phyloP scores from a whole-genome alignment of 2,888 invertebrate genomes.

The Drosophila birchii region DNA sequence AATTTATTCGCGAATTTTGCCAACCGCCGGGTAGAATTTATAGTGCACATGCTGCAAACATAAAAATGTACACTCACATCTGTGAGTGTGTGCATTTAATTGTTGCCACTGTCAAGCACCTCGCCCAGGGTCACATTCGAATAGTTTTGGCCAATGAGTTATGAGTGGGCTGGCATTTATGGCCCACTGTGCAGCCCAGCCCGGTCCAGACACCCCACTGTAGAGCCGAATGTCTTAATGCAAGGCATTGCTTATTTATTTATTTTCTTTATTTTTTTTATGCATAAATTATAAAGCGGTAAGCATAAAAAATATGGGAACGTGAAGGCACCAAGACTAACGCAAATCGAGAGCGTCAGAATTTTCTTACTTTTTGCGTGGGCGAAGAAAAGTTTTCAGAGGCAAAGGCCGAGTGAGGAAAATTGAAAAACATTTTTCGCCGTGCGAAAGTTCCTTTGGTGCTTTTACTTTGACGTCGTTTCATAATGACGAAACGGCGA shows the following conservation, averaged over 20 bases:
- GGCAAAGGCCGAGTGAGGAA: neutral
- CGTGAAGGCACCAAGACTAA: constrained; percentile 42
- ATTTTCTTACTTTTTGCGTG: constrained; percentile 52
- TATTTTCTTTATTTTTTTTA: constrained; percentile 38
- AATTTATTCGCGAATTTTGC: constrained; percentile 57
- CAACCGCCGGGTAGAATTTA: constrained; percentile 45
- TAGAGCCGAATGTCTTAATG: constrained; percentile 46
- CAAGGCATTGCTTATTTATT: constrained; percentile 34
- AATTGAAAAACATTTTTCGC: constrained; percentile 74
- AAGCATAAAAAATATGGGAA: constrained; percentile 48
- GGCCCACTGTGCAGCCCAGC: constrained; percentile 51
- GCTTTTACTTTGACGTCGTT: constrained; percentile 69
- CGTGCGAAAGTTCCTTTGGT: constrained; percentile 60
- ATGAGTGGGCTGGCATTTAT: constrained; percentile 64
- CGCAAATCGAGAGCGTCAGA: constrained; percentile 72
- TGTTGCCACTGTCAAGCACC: constrained; percentile 69
- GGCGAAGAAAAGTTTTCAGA: constrained; percentile 55
- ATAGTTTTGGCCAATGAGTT: constrained; percentile 65
- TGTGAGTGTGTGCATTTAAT: constrained; percentile 42
- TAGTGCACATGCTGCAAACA: constrained; percentile 63
- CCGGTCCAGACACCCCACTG: constrained; percentile 27
- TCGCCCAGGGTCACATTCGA: constrained; percentile 66
- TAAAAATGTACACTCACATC: constrained; percentile 39
- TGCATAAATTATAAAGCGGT: constrained; percentile 66
- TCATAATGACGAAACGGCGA: constrained; percentile 69